A percentile compares a stretch with the other conserved stretches of the same genome.
These are phyloP conservation scores for Stenopsyche tienmushanensis DNA, from an alignment of 1,140 invertebrate species.

Conservation along the genomic window DNA sequence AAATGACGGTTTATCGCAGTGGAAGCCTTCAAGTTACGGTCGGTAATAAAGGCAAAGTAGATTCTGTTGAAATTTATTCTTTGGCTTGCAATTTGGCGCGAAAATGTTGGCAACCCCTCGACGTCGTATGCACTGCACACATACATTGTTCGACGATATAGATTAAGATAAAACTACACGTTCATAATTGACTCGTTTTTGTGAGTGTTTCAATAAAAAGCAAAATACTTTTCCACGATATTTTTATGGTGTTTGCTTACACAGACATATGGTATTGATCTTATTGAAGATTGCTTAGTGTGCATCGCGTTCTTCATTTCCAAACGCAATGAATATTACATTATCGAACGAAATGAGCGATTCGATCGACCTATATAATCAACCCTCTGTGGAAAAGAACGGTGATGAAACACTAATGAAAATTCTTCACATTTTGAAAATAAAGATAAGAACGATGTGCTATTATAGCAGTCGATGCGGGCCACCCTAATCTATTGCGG, in stretches of 20 bases:
- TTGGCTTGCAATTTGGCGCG: neutral
- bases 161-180: neutral
- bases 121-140: neutral
- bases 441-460: too few species aligned
- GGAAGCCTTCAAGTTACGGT: too few species aligned
- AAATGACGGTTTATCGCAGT: too few species aligned
- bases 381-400: neutral
- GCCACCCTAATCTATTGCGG: too few species aligned
- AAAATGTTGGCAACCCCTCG: neutral
- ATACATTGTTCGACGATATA: neutral
- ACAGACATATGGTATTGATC: neutral
- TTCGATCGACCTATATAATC: neutral
- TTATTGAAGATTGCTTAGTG: too few species aligned
- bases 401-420: too few species aligned
- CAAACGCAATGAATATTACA: too few species aligned
- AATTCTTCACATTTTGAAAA: too few species aligned
- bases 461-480: too few species aligned
- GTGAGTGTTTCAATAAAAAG: neutral
- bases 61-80: too few species aligned
- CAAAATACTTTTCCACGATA: neutral
- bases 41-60: too few species aligned
- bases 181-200: neutral
- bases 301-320: too few species aligned
- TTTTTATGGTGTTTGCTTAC: neutral
- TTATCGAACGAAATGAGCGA: neutral